These are phyloP conservation scores for Sinella curviseta DNA, from an alignment of 1,140 invertebrate genomes.

Conservation along the genomic window DNA sequence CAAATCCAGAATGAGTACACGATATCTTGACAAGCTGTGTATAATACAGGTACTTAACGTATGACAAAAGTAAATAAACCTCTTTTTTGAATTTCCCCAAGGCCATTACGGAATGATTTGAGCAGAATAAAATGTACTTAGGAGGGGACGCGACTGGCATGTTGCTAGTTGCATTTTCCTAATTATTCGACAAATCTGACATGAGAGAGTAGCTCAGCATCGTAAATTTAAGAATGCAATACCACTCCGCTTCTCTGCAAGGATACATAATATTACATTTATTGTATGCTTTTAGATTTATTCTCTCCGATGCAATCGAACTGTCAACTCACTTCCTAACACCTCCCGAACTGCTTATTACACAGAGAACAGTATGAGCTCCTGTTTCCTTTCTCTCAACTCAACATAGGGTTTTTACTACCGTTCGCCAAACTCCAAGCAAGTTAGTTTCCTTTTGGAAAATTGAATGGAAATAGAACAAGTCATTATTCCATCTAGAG, in stretches of 20 bases:
- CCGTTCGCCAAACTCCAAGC: no score
- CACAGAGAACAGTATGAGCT: neutral
- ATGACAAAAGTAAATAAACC: neutral
- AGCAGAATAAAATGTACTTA: neutral
- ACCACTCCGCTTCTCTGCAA: no score
- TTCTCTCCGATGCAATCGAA: neutral
- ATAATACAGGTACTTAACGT: no score
- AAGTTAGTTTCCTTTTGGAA: no score
- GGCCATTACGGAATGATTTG: conserved; percentile 10
- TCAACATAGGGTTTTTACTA: neutral
- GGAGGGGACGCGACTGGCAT: neutral
- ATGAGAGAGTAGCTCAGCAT: no score
- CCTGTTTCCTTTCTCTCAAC: neutral
- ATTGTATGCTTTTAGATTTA: conserved; percentile 12
- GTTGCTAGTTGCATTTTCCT: conserved; percentile 6
- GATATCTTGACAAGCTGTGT: no score
- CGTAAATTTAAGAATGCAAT: no score
- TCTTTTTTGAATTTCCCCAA: neutral
- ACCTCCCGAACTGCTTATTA: neutral
- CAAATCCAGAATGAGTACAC: no score
- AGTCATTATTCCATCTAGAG: no score
- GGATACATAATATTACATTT: no score
- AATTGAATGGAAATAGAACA: no score
- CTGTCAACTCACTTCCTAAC: conserved; percentile 19
- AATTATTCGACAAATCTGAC: conserved; percentile 18